Evolutionary conservation across 2,888 invertebrate genomes (phyloP).

Genomic region (Operophtera brumata): DNA sequence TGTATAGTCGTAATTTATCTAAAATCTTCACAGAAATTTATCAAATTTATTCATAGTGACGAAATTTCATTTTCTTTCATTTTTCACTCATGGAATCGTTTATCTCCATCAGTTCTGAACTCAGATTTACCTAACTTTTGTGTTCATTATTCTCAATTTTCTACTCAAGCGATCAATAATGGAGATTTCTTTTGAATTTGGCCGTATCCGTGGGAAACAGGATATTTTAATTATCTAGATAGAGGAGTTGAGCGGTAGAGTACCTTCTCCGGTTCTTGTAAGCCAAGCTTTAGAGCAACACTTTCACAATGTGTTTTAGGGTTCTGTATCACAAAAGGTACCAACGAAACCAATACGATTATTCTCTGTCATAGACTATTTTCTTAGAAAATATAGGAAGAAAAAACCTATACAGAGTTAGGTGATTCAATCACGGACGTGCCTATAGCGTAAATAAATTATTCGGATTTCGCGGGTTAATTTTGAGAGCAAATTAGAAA

Average conservation of each 20-base stretch:
- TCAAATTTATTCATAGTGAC: neutral
- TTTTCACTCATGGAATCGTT: slow-evolving; percentile 17
- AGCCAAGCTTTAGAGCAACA: neutral
- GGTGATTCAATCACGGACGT: no score
- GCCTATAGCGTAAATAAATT: no score
- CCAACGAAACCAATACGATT: no score
- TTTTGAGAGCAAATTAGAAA: no score
- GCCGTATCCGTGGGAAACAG: slow-evolving; percentile 4
- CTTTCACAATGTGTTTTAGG: no score
- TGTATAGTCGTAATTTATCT: no score
- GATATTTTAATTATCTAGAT: slow-evolving; percentile 2
- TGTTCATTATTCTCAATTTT: slow-evolving; percentile 25
- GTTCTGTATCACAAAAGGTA: no score
- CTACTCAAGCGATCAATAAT: slow-evolving; percentile 15
- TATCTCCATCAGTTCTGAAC: slow-evolving; percentile 27
- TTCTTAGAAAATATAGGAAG: no score
- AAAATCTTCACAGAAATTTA: slow-evolving; percentile 1
- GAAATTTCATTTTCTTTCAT: slow-evolving; percentile 10
- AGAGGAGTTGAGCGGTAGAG: neutral
- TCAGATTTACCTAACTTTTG: slow-evolving; percentile 23
- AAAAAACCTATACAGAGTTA: no score
- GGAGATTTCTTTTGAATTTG: slow-evolving; percentile 13
- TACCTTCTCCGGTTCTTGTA: neutral
- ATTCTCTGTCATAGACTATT: no score
- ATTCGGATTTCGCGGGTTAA: no score